phyloP scores from a whole-genome alignment of 2,888 invertebrate genomes.

The Agrochola lychnidis region DNA sequence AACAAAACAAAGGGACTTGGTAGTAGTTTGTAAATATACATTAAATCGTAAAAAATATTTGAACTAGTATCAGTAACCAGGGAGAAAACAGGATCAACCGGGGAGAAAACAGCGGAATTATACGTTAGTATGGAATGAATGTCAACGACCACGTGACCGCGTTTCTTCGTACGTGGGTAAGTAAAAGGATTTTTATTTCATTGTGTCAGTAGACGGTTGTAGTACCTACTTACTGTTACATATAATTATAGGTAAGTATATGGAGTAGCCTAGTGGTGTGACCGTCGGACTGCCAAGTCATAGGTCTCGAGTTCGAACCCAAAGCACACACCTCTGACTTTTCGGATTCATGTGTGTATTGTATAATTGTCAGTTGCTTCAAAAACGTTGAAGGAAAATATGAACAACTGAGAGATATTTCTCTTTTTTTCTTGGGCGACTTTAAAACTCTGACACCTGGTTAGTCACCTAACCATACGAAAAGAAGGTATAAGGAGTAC shows the following conservation, averaged over 20 bases:
- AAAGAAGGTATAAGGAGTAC: neutral
- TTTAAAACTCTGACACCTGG: no score
- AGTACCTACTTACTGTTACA: neutral
- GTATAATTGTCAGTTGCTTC: no score
- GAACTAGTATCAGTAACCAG: neutral
- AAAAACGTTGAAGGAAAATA: no score
- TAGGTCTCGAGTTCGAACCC: no score
- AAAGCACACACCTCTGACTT: no score
- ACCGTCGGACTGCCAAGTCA: no score
- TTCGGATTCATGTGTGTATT: no score
- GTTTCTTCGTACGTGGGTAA: neutral
- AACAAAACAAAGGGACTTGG: neutral
- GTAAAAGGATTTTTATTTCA: neutral
- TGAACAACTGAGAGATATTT: no score
- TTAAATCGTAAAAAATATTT: no score
- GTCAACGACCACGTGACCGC: neutral
- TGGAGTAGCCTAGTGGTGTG: no score
- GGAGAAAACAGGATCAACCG: neutral
- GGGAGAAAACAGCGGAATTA: neutral
- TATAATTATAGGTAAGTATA: neutral
- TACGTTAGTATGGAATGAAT: neutral
- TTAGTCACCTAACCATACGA: no score
- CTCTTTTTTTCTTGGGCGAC: no score
- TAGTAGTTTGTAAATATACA: neutral
- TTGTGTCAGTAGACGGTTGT: slow-evolving; percentile 22